Evolutionary conservation across 1,140 invertebrate genomes (phyloP), one percentile per base, ranked within the genome.

Genomic region (Bombus picipes): DNA sequence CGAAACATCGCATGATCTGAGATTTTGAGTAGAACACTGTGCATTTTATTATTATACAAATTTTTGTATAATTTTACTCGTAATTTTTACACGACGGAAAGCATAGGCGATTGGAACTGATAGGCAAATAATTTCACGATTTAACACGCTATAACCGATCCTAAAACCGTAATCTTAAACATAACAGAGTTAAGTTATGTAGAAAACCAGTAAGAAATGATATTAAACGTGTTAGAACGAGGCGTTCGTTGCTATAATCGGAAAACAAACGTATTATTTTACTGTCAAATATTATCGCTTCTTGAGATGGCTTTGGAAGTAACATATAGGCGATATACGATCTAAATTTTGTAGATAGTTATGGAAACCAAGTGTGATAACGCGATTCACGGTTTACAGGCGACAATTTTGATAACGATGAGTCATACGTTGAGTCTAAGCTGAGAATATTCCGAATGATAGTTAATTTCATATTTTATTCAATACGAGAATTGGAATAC

Each of bases 101-200:
- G 15, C 37, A 8, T 53, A 34, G 43, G 65, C 22, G 12, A 37
- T 79, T 25, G 39, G 3, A 68, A 34, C 5, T 15, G 41, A 79
- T 47, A 34, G 77, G n/a, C 41, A 41, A 79, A 79, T 68, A 70
- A 53, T 68, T 80, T 80, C 32, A 37, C 66, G 62, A 53, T 80
- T 34, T 34, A 80, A 2, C 32, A 13, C 13, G 65, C 39, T 32
- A 13, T n/a, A 39, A 70, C 41, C 5, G 32, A 53, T n/a, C 12
- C 8, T 8, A 13, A 3, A 10, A 32, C 2, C 5, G 22, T 25
- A 47, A 13, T 53, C 32, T 43, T 13, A 25, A 34, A 25, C 34
- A 53, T 28, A 15, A 10, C 6, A 25, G n/a, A 18, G 25, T 10
- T 53, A 70, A 80, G 25, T 53, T 80, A 80, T 47, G 65, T 34